Evolutionary conservation across 2,113 vertebrate species (phyloP).

Genomic region (Bettongia penicillata): DNA sequence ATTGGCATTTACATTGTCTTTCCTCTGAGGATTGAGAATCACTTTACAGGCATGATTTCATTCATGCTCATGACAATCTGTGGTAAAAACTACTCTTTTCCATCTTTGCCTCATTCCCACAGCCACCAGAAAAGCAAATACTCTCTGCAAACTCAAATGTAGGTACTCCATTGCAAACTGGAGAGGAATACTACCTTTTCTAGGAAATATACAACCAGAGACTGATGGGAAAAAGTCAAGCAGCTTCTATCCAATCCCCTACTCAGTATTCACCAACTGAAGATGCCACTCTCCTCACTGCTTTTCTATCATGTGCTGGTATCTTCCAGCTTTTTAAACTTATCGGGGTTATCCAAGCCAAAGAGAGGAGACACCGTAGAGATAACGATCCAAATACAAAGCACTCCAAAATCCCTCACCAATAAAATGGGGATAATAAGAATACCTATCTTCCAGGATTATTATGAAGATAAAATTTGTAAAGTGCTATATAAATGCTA

Average conservation of each 20-base stretch:
- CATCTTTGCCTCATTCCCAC: not conserved
- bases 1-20: not conserved
- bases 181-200: not conserved
- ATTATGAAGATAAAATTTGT: not conserved
- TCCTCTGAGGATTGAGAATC: not conserved
- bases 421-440: not conserved
- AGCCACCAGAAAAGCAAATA: not conserved
- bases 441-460: not conserved
- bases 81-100: not conserved
- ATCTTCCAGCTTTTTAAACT: not conserved
- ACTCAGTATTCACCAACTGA: not conserved
- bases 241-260: not conserved
- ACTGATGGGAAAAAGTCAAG: not conserved
- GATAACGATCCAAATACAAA: not conserved
- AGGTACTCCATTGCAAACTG: not conserved
- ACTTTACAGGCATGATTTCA: not conserved
- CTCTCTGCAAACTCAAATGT: not conserved
- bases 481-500: not conserved
- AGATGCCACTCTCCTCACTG: not conserved
- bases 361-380: not conserved
- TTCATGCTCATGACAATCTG: not conserved
- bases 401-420: not conserved
- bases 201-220: not conserved
- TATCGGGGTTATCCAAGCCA: not conserved
- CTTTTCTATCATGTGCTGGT: not conserved